These are phyloP conservation scores for Hirtodrosophila alboralis DNA, from an alignment of 2,888 invertebrate species.

Conservation along the genomic window DNA sequence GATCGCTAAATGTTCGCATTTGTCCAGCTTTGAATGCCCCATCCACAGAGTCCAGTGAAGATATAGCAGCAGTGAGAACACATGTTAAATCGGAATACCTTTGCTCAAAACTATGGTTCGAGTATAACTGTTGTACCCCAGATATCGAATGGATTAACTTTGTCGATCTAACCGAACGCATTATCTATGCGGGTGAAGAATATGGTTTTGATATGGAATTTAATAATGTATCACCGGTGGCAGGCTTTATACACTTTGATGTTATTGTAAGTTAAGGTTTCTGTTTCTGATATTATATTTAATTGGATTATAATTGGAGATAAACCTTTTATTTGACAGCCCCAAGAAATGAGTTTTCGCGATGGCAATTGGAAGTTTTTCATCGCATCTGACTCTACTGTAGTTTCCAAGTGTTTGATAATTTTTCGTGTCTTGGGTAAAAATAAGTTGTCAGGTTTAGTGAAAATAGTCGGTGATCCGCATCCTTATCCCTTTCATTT, in stretches of 20 bases:
- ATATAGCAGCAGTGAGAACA: constrained; percentile 18
- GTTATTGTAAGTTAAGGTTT: constrained; percentile 77
- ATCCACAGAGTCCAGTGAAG: constrained; percentile 31
- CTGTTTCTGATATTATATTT: no score
- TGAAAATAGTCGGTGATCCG: constrained; percentile 74
- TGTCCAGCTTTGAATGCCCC: constrained; percentile 58
- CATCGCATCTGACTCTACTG: constrained; percentile 43
- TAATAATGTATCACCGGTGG: constrained; percentile 62
- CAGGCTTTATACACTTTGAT: constrained; percentile 79
- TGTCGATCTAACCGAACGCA: constrained; percentile 55
- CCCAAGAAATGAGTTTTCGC: constrained; percentile 68
- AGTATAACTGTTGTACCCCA: constrained; percentile 76
- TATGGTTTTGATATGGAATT: constrained; percentile 73
- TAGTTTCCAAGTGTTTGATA: constrained; percentile 57
- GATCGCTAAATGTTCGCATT: constrained; percentile 68
- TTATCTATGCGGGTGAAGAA: constrained; percentile 71
- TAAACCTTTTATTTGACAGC: no score
- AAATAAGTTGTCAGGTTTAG: constrained; percentile 65
- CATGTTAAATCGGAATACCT: constrained; percentile 67
- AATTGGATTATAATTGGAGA: no score
- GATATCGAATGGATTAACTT: constrained; percentile 58
- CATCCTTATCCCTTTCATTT: constrained; percentile 69
- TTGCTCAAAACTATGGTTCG: constrained; percentile 66
- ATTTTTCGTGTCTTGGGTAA: constrained; percentile 64
- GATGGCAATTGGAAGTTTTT: constrained; percentile 76